These are phyloP conservation scores for Geophilus truncorum DNA, from an alignment of 2,888 invertebrate species.

Conservation along the genomic window DNA sequence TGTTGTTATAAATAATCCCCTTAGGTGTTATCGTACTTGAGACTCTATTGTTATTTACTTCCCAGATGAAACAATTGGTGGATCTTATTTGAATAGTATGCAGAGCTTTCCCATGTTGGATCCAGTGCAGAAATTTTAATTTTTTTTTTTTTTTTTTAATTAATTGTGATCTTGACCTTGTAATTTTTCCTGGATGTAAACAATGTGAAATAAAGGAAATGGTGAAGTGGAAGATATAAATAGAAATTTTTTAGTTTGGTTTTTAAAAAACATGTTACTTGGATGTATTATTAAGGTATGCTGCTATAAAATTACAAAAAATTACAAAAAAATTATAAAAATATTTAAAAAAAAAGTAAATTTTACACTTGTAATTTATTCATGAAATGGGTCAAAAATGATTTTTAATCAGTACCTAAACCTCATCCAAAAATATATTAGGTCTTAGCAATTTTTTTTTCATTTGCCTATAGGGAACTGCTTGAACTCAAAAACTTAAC, in stretches of 20 bases:
- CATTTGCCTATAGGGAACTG: too few species aligned
- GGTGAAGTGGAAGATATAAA: neutral
- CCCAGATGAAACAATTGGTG: neutral
- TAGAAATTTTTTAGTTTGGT: neutral
- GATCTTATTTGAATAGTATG: neutral
- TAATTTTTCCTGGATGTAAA: neutral
- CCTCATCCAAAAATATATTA: too few species aligned
- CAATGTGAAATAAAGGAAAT: neutral
- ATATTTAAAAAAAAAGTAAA: too few species aligned
- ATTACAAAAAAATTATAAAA: too few species aligned
- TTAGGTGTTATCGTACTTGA: neutral
- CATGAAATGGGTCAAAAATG: too few species aligned
- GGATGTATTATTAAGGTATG: too few species aligned
- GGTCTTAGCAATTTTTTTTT: too few species aligned
- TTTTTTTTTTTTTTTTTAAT: neutral
- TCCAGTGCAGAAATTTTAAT: neutral
- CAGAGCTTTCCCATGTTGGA: neutral
- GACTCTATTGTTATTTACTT: neutral
- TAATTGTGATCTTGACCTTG: neutral
- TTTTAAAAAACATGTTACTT: too few species aligned
- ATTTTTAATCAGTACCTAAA: too few species aligned
- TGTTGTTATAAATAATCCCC: neutral
- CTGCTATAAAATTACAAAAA: too few species aligned
- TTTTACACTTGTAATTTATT: too few species aligned
- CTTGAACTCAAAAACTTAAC: too few species aligned